Evolutionary conservation across 2,797 vertebrate genomes (phyloP).

Genomic region (Poecilia wingei): DNA sequence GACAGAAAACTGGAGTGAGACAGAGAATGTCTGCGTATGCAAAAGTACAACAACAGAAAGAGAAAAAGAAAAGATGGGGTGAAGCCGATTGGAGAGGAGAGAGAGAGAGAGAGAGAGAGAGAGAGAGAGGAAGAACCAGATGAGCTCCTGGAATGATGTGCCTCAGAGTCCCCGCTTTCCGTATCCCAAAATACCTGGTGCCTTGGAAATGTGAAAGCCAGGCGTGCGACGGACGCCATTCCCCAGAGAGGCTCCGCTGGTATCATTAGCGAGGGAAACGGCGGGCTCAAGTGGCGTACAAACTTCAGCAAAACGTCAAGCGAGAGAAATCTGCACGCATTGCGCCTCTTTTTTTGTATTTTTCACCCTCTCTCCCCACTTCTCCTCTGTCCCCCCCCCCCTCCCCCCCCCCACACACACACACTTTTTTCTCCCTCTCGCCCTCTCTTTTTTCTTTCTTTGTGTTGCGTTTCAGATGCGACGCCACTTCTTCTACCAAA

Average conservation of each 20-base stretch:
- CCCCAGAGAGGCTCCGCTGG: constrained; percentile 84
- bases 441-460: constrained; percentile 64
- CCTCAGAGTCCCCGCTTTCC: constrained; percentile 80
- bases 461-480: constrained; percentile 75
- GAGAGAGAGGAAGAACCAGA: constrained; percentile 64
- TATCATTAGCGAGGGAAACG: constrained; percentile 87
- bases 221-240: constrained; percentile 81
- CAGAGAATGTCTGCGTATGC: constrained; percentile 79
- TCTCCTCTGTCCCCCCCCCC: constrained; percentile 35
- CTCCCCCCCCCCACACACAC: no score
- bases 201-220: constrained; percentile 79
- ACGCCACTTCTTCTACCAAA: constrained; percentile 81
- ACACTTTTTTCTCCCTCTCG: constrained; percentile 51
- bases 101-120: no score
- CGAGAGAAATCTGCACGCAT: constrained; percentile 78
- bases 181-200: constrained; percentile 86
- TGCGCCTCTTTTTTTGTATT: constrained; percentile 55
- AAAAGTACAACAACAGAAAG: constrained; percentile 83
- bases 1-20: constrained; percentile 67
- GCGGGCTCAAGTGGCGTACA: constrained; percentile 86
- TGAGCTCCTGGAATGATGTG: constrained; percentile 82
- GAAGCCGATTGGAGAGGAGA: constrained; percentile 47
- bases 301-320: constrained; percentile 91
- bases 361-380: background rate
- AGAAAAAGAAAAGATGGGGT: constrained; percentile 57